phyloP scores from a whole-genome alignment of 1,140 invertebrate genomes.

The Aricia agestis region DNA sequence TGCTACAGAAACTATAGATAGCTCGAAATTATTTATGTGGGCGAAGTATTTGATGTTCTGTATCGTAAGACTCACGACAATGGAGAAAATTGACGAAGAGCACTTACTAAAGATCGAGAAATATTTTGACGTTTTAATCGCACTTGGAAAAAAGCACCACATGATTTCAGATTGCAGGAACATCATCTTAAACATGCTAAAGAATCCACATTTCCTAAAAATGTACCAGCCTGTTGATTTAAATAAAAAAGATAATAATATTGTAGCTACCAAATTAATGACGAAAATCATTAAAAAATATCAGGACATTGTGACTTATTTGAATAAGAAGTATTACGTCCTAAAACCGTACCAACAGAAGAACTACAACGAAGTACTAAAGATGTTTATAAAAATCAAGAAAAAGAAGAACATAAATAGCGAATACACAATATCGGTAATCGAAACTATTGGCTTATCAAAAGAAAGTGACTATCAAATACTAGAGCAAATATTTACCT shows the following conservation, averaged over 20 bases:
- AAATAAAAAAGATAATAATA: slow-evolving; percentile 52
- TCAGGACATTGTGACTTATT: slow-evolving; percentile 50
- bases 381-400: slow-evolving; percentile 67
- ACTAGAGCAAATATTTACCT: slow-evolving; percentile 53
- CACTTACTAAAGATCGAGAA: slow-evolving; percentile 43
- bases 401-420: slow-evolving; percentile 54
- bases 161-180: slow-evolving; percentile 44
- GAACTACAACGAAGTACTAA: slow-evolving; percentile 58
- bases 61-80: slow-evolving; percentile 49
- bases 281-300: slow-evolving; percentile 56
- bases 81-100: slow-evolving; percentile 44
- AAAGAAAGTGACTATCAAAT: slow-evolving; percentile 51
- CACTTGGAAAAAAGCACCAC: slow-evolving; percentile 47
- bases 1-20: slow-evolving; percentile 40
- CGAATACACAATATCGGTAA: slow-evolving; percentile 48
- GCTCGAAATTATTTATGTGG: slow-evolving; percentile 60
- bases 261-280: slow-evolving; percentile 69
- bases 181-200: slow-evolving; percentile 63
- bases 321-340: slow-evolving; percentile 48
- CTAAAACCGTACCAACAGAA: slow-evolving; percentile 69
- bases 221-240: slow-evolving; percentile 73
- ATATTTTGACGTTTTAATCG: slow-evolving; percentile 53
- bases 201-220: slow-evolving; percentile 75
- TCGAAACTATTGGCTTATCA: slow-evolving; percentile 52
- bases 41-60: slow-evolving; percentile 67